Conservation (phyloP, 2,888 invertebrate genomes). For the Caenorhabditis macrosperma region DNA sequence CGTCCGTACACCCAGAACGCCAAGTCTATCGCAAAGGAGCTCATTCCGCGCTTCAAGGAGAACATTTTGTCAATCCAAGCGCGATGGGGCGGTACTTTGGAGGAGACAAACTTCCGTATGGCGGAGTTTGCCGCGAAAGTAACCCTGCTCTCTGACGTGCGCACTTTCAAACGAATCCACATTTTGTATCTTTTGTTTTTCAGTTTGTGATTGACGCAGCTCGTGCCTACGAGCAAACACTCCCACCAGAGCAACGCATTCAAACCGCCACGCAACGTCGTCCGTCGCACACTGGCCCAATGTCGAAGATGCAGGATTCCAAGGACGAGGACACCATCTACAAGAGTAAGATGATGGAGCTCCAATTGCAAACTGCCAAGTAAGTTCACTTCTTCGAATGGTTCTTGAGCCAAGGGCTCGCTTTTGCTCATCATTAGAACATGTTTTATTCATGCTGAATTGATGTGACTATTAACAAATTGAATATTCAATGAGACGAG, state of each 20-base stretch:
- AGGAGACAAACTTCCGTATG: slow-evolving; percentile 77
- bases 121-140: slow-evolving; percentile 77
- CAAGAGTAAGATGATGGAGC: slow-evolving; percentile 46
- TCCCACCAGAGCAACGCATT: slow-evolving; percentile 76
- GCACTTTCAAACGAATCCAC: too few species aligned
- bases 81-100: slow-evolving; percentile 71
- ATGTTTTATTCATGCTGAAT: slow-evolving; percentile 46
- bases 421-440: slow-evolving; percentile 12
- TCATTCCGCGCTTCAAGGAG: slow-evolving; percentile 78
- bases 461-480: slow-evolving; percentile 43
- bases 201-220: slow-evolving; percentile 61
- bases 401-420: not conserved
- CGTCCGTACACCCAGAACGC: slow-evolving; percentile 69
- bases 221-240: slow-evolving; percentile 59
- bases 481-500: slow-evolving; percentile 39
- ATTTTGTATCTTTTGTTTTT: not conserved
- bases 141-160: slow-evolving; percentile 72
- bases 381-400: slow-evolving; percentile 16
- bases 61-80: slow-evolving; percentile 73
- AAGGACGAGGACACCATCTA: slow-evolving; percentile 53
- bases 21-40: slow-evolving; percentile 76
- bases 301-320: slow-evolving; percentile 19
- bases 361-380: slow-evolving; percentile 58
- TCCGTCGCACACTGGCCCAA: slow-evolving; percentile 16
- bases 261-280: slow-evolving; percentile 66